Conservation (phyloP, 2,113 vertebrate genomes). For the Ammodytes dubius region DNA sequence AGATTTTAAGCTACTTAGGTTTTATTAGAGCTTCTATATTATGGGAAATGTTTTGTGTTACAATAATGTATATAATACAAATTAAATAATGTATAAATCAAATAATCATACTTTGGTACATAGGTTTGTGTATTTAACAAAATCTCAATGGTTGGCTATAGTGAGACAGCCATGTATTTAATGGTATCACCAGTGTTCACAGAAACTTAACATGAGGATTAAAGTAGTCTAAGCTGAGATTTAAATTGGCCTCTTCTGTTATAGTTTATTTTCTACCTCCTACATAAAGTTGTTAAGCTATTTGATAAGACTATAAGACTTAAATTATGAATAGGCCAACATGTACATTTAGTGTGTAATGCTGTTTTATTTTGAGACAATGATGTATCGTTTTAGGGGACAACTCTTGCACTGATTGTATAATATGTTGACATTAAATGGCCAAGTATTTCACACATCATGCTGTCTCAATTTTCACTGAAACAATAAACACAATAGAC, state of each 20-base stretch:
- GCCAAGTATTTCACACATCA: slow-evolving; percentile 21
- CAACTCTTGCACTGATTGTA: slow-evolving; percentile 28
- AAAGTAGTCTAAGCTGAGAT: neutral
- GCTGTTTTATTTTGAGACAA: slow-evolving; percentile 25
- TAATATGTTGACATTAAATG: slow-evolving; percentile 3
- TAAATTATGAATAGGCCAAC: neutral
- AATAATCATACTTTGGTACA: slow-evolving; percentile 10
- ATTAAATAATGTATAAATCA: slow-evolving; percentile 5
- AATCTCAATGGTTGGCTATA: neutral
- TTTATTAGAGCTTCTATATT: slow-evolving; percentile 24
- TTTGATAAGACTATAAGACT: slow-evolving; percentile 4
- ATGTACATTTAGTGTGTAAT: slow-evolving; percentile 39
- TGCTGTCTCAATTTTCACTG: slow-evolving; percentile 43
- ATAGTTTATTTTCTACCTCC: slow-evolving; percentile 59
- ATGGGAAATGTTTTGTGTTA: slow-evolving; percentile 15
- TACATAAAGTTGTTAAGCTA: slow-evolving; percentile 23
- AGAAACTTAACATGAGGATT: slow-evolving; percentile 3
- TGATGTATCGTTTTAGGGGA: slow-evolving; percentile 22
- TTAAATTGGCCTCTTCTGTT: slow-evolving; percentile 22
- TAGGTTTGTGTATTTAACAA: slow-evolving; percentile 13
- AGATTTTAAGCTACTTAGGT: slow-evolving; percentile 28
- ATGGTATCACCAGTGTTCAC: neutral
- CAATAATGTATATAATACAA: slow-evolving; percentile 24
- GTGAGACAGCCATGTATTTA: slow-evolving; percentile 6
- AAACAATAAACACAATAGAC: slow-evolving; percentile 65